Evolutionary conservation across 2,797 vertebrate species (phyloP).

Genomic region (Staurois parvus): DNA sequence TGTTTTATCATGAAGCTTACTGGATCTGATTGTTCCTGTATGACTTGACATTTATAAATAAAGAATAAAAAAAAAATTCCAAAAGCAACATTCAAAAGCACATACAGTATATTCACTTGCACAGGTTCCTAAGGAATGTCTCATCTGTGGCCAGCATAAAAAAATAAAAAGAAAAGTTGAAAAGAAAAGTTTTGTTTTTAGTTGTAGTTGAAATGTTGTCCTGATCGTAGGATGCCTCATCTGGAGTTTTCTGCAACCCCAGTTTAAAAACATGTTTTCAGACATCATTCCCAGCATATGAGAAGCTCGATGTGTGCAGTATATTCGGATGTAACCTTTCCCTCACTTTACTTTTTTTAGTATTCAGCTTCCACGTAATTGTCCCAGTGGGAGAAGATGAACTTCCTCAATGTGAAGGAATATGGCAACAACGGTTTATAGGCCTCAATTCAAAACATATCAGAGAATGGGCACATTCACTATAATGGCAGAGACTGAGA

Average conservation of each 20-base stretch:
- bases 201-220: neutral
- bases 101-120: too few species aligned
- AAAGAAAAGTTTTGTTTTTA: too few species aligned
- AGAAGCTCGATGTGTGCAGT: constrained; percentile 87
- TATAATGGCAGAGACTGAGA: neutral
- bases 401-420: constrained; percentile 91
- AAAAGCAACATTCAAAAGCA: too few species aligned
- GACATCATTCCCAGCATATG: constrained; percentile 81
- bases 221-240: constrained; percentile 19
- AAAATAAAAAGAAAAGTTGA: too few species aligned
- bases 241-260: constrained; percentile 15
- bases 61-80: too few species aligned
- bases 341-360: constrained; percentile 93
- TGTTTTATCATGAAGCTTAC: too few species aligned
- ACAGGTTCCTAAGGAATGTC: too few species aligned
- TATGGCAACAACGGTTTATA: constrained; percentile 76
- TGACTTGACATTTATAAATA: too few species aligned
- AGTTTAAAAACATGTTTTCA: constrained; percentile 70
- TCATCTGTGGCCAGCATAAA: too few species aligned
- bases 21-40: too few species aligned
- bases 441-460: neutral
- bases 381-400: constrained; percentile 85
- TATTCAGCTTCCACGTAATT: constrained; percentile 87
- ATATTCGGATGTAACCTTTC: constrained; percentile 93
- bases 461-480: neutral